Evolutionary conservation across 2,113 vertebrate genomes (phyloP).

Genomic region (Mustelus asterias): DNA sequence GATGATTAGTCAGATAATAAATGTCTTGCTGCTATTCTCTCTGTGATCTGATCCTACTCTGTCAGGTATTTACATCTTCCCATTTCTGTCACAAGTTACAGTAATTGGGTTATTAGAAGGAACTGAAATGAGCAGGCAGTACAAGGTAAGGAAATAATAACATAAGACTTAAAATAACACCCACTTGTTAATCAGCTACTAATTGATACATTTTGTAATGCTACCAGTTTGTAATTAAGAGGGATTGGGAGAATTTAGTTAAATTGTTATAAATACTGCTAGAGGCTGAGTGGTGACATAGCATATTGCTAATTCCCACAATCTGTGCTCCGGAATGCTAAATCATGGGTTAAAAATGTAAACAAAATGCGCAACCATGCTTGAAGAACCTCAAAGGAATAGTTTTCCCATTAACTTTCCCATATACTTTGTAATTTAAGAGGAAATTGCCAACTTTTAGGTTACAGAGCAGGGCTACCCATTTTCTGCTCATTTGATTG

Average conservation of each 20-base stretch:
- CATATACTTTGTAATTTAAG: background rate
- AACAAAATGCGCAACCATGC: background rate
- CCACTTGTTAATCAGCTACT: slow-evolving; percentile 36
- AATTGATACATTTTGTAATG: slow-evolving; percentile 37
- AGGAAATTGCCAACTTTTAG: slow-evolving; percentile 3
- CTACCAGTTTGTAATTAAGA: slow-evolving; percentile 34
- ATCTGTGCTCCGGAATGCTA: slow-evolving; percentile 14
- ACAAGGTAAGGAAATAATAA: slow-evolving; percentile 30
- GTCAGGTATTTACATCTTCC: slow-evolving; percentile 17
- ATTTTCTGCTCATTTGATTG: slow-evolving; percentile 43
- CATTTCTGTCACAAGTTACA: background rate
- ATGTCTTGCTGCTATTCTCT: background rate
- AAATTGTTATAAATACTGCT: slow-evolving; percentile 33
- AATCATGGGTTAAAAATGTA: slow-evolving; percentile 35
- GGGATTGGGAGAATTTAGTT: slow-evolving; percentile 28
- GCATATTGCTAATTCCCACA: slow-evolving; percentile 11
- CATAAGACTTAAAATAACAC: slow-evolving; percentile 31
- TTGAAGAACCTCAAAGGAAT: slow-evolving; percentile 18
- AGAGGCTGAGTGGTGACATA: background rate
- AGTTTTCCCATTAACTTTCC: slow-evolving; percentile 23
- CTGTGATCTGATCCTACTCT: background rate
- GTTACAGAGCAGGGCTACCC: background rate
- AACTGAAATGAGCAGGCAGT: slow-evolving; percentile 3
- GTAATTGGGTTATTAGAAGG: slow-evolving; percentile 19
- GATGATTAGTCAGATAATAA: slow-evolving; percentile 11